A percentile compares a stretch with the other conserved stretches of the same genome.
These are phyloP conservation scores for Toxotes jaculatrix DNA, from an alignment of 2,113 vertebrate species.

Conservation along the genomic window DNA sequence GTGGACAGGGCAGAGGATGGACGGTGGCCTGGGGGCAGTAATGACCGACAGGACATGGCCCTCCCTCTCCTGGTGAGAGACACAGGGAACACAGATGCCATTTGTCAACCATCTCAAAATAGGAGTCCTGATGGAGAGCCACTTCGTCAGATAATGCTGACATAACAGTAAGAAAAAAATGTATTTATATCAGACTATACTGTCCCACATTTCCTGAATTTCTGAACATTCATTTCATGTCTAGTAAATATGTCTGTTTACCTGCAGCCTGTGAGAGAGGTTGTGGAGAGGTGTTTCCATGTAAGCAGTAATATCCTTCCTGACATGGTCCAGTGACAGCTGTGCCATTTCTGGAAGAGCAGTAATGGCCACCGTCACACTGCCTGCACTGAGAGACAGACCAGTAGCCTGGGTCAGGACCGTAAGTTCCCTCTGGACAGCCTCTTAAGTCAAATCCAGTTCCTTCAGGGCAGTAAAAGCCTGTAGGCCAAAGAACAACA, in stretches of 20 bases:
- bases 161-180: background rate
- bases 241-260: slow-evolving; percentile 47
- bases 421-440: slow-evolving; percentile 88
- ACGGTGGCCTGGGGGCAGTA: slow-evolving; percentile 86
- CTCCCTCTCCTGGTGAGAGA: slow-evolving; percentile 82
- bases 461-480: slow-evolving; percentile 89
- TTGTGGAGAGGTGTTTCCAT: slow-evolving; percentile 83
- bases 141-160: background rate
- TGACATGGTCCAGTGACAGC: slow-evolving; percentile 85
- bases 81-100: slow-evolving; percentile 24
- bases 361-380: slow-evolving; percentile 88
- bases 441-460: slow-evolving; percentile 84
- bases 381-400: slow-evolving; percentile 79
- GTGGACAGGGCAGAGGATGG: slow-evolving; percentile 86
- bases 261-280: slow-evolving; percentile 80
- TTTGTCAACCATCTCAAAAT: slow-evolving; percentile 31
- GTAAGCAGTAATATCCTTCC: slow-evolving; percentile 88
- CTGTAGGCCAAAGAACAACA: slow-evolving; percentile 71
- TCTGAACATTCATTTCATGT: background rate
- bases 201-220: background rate
- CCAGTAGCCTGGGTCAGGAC: slow-evolving; percentile 78
- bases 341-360: slow-evolving; percentile 83
- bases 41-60: slow-evolving; percentile 88
- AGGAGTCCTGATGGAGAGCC: background rate
- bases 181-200: background rate